Conservation (phyloP, 2,888 invertebrate genomes). For the Oscheius onirici region DNA sequence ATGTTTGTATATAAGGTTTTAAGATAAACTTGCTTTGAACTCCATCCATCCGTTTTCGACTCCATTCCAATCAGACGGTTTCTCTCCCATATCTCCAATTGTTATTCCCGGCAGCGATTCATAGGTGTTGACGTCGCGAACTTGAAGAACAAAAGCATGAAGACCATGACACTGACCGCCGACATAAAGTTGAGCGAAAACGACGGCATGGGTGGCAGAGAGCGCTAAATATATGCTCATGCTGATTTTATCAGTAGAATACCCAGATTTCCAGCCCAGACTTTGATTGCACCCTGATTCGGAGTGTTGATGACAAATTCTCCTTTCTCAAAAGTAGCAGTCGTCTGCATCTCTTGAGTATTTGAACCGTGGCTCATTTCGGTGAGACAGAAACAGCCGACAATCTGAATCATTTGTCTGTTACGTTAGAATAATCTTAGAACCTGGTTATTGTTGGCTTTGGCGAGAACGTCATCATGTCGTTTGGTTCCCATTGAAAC, state of each 20-base stretch:
- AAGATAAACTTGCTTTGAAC: slow-evolving; percentile 41
- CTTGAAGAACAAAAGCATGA: slow-evolving; percentile 87
- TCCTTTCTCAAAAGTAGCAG: slow-evolving; percentile 67
- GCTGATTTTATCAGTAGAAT: slow-evolving; percentile 46
- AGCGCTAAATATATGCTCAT: slow-evolving; percentile 40
- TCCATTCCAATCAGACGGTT: slow-evolving; percentile 85
- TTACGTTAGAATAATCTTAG: neutral
- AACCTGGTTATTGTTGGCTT: slow-evolving; percentile 62
- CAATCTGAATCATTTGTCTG: slow-evolving; percentile 73
- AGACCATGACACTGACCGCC: slow-evolving; percentile 79
- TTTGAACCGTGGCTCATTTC: slow-evolving; percentile 92
- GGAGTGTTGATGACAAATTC: slow-evolving; percentile 82
- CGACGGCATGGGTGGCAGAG: slow-evolving; percentile 85
- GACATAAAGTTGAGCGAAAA: slow-evolving; percentile 85
- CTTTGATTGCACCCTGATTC: slow-evolving; percentile 82
- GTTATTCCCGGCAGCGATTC: slow-evolving; percentile 79
- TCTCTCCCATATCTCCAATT: slow-evolving; percentile 92
- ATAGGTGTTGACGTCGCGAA: slow-evolving; percentile 73
- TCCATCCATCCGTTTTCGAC: slow-evolving; percentile 83
- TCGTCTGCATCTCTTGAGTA: slow-evolving; percentile 74
- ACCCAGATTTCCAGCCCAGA: slow-evolving; percentile 86
- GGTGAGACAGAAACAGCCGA: slow-evolving; percentile 87
- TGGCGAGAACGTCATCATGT: slow-evolving; percentile 69
- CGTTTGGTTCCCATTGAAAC: slow-evolving; percentile 72
- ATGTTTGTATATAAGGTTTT: neutral